phyloP scores from a whole-genome alignment of 2,888 invertebrate species.

The Parasteatoda lunata region DNA sequence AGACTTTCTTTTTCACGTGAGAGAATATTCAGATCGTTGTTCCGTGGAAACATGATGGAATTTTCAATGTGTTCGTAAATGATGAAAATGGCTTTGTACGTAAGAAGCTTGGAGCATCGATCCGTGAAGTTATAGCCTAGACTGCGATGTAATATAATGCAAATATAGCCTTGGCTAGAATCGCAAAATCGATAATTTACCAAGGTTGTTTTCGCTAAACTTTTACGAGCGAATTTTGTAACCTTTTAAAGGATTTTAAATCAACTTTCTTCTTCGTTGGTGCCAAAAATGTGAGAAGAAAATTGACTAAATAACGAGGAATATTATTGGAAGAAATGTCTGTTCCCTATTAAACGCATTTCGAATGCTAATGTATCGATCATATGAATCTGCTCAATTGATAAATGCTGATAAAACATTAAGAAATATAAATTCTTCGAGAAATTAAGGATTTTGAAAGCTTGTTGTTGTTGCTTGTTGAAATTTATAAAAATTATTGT shows the following conservation, averaged over 20 bases:
- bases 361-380: background rate
- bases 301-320: background rate
- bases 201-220: background rate
- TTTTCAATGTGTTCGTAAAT: slow-evolving; percentile 21
- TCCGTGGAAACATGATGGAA: slow-evolving; percentile 26
- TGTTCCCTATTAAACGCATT: background rate
- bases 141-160: background rate
- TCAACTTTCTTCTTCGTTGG: background rate
- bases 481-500: too few species aligned
- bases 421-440: too few species aligned
- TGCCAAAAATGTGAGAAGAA: background rate
- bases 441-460: too few species aligned
- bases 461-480: too few species aligned
- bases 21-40: slow-evolving; percentile 11
- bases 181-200: background rate
- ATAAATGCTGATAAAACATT: too few species aligned
- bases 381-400: background rate
- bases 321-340: background rate
- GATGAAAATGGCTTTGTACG: slow-evolving; percentile 26
- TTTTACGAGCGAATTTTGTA: slow-evolving; percentile 1
- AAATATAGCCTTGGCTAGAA: background rate
- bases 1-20: background rate
- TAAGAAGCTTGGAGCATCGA: slow-evolving; percentile 11
- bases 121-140: background rate
- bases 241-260: background rate